Base-by-base conservation (phyloP, 2,113 vertebrate species). In the Tyto alba region DNA sequence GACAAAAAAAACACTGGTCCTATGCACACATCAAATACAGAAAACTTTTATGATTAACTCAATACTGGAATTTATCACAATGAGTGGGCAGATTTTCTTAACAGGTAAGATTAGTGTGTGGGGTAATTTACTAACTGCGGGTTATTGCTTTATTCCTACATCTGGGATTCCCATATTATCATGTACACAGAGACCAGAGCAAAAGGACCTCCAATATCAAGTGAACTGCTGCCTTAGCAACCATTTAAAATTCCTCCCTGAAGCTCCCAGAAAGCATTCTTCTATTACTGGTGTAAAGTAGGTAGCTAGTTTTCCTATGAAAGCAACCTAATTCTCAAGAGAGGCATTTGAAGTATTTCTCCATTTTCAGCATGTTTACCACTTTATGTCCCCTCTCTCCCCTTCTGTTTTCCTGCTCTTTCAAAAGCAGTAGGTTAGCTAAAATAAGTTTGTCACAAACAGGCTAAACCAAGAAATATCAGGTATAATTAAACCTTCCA, bases 171-270 rank as follows among this genome's bases (percentile, higher is more conserved):
- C 85, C 81, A 84, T 83, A 88, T 29, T 11, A 20, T 26, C 91
- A 53, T 3, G 53, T 43, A 66, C 69, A 56, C 59, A 56, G 48
- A 48, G n/a, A 36, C 40, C 68, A 90, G 48, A 76, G 76, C 16
- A 8, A 74, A 93, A 86, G 72, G 64, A 93, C 13, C 68, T 84
- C 75, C 64, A 81, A 1, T 5, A 88, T 72, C 60, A 92, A 27
- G 32, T 71, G 82, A 93, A 74, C 53, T 69, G 79, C 83, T 93
- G 82, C 81, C 93, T 57, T 91, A 90, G 79, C 80, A 95, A 96
- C 81, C 81, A 69, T 66, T 82, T 85, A 32, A 90, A 94, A 90
- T 27, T 52, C 50, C 43, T 59, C 74, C 76, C 71, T n/a, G 41
- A 67, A 82, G 29, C 36, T 88, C 41, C 43, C 64, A 80, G 40